Evolutionary conservation across 2,797 vertebrate species (phyloP), one percentile per base, ranked within the genome.

Genomic region (Xiphorhynchus erythropygius): DNA sequence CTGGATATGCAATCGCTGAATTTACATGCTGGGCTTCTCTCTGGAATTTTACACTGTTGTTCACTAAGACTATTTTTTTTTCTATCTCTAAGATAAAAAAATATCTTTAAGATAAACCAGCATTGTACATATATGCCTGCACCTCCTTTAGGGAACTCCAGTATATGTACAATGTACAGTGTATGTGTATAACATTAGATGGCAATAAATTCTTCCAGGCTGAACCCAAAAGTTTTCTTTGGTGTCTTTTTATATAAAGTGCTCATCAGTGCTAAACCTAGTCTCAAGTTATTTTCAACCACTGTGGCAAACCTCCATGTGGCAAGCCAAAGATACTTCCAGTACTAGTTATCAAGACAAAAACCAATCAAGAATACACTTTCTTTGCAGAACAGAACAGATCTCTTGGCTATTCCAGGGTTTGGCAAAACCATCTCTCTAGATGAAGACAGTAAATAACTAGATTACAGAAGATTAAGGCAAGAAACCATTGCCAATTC

Each of bases 381-480:
- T 28, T 13, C 4, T 69, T 69, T 70, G 6, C 35, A 52, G 18
- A 62, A 35, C 3, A 49, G 28, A 74, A 9, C 10, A 28, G 4
- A 35, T 18, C 10, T 52, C 27, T 57, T 85, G 39, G 9, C 8
- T 83, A 30, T 62, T 83, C 24, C 28, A 53, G 30, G 18, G 5
- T 3, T 50, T 73, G 25, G 3, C 5, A 46, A 80, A n/a, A 39
- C 5, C 3, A 39, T 1, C 2, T 23, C 22, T 28, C 2, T 27
- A 52, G 27, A 39, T 28, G 4, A 55, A 77, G 82, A 39, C 0
- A 1, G 11, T 18, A 35, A 85, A 33, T 32, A 64, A 11, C 3
- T 13, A 62, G 13, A 27, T 7, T 60, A 19, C 9, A 47, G 19
- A 84, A 52, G 4, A 56, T 52, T 23, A 50, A 2, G 1, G 4